These are phyloP conservation scores for Xyrichtys novacula DNA, from an alignment of 2,797 vertebrate genomes.

Conservation along the genomic window DNA sequence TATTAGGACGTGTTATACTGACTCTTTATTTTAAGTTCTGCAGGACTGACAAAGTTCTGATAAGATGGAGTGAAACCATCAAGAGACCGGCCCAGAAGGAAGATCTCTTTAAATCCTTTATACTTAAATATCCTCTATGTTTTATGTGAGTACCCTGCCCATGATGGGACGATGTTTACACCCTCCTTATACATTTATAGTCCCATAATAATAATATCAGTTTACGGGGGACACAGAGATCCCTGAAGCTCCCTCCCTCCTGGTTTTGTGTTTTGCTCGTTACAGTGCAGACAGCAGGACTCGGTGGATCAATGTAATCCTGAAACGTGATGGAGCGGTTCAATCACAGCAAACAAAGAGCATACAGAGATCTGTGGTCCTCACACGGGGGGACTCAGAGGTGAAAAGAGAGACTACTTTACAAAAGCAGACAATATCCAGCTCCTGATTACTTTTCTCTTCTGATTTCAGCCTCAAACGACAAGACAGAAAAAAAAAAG, in stretches of 20 bases:
- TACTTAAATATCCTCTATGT: no score
- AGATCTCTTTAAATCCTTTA: no score
- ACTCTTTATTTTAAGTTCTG: no score
- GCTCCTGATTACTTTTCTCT: conserved; percentile 37
- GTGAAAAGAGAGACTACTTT: conserved; percentile 36
- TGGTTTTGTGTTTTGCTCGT: conserved; percentile 4
- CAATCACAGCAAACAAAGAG: conserved; percentile 70
- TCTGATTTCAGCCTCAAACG: conserved; percentile 21
- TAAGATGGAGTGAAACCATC: no score
- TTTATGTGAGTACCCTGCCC: no score
- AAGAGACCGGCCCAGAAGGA: no score
- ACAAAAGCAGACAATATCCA: conserved; percentile 39
- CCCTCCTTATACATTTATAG: neutral
- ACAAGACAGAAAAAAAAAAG: conserved; percentile 10
- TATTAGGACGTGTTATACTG: no score
- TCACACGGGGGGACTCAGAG: conserved; percentile 17
- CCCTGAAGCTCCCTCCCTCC: neutral
- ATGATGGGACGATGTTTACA: no score
- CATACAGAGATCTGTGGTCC: conserved; percentile 35
- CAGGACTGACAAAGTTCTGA: no score
- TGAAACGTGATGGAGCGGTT: conserved; percentile 54
- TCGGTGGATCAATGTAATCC: conserved; percentile 72
- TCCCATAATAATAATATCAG: neutral
- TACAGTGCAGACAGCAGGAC: conserved; percentile 57
- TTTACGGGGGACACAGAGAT: conserved; percentile 12